These are phyloP conservation scores for Timandra comae DNA, from an alignment of 2,888 invertebrate genomes.

Conservation along the genomic window DNA sequence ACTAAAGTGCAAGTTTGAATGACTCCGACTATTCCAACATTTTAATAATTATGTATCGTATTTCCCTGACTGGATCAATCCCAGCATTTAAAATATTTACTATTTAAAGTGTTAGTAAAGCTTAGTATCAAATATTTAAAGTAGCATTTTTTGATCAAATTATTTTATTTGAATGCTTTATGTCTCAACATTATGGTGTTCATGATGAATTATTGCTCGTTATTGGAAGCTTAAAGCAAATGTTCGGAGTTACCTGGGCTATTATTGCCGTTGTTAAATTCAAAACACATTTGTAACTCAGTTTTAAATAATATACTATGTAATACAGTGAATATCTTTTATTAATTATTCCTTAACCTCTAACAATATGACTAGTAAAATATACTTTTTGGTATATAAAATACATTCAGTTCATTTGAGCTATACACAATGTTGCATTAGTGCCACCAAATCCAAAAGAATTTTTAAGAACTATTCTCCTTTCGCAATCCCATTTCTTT, in stretches of 20 bases:
- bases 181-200: conserved; percentile 64
- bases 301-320: conserved; percentile 75
- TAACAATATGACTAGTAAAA: neutral
- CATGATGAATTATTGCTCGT: conserved; percentile 57
- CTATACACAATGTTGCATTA: conserved; percentile 90
- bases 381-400: neutral
- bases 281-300: conserved; percentile 69
- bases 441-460: conserved; percentile 99
- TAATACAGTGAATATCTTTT: conserved; percentile 50
- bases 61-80: conserved; percentile 54
- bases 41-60: conserved; percentile 10
- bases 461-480: conserved; percentile 91
- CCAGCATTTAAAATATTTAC: conserved; percentile 73
- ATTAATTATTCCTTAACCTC: conserved; percentile 26
- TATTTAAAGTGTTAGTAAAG: conserved; percentile 66
- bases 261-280: conserved; percentile 61
- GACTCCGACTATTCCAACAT: conserved; percentile 40
- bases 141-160: conserved; percentile 72
- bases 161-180: conserved; percentile 68
- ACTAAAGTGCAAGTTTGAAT: conserved; percentile 59
- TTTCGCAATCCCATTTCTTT: conserved; percentile 75
- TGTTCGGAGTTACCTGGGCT: conserved; percentile 55
- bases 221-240: conserved; percentile 51
- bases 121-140: conserved; percentile 66
- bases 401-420: conserved; percentile 30